These are phyloP conservation scores for Drosophila setifemur DNA, from an alignment of 1,140 invertebrate species.

Conservation along the genomic window DNA sequence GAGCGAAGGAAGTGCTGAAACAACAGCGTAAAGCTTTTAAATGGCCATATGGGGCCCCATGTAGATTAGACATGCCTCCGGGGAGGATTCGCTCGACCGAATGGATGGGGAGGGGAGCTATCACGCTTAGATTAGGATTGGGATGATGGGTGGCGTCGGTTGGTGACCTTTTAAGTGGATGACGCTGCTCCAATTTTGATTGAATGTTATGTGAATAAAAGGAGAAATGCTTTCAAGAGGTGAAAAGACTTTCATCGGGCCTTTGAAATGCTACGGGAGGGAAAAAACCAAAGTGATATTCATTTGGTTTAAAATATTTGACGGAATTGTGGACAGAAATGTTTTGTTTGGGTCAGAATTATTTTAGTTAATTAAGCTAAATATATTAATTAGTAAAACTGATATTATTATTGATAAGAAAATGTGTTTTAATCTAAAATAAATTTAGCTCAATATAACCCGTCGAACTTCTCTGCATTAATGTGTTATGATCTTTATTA, in stretches of 20 bases:
- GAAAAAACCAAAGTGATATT: no score
- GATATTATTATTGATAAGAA: no score
- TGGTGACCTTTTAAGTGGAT: slow-evolving; percentile 52
- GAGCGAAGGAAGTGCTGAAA: slow-evolving; percentile 58
- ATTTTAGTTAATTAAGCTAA: no score
- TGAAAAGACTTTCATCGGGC: not conserved
- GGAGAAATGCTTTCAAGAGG: not conserved
- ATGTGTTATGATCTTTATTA: no score
- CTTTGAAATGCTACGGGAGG: no score
- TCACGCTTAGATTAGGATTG: slow-evolving; percentile 7
- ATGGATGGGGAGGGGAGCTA: not conserved
- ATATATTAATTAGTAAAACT: no score
- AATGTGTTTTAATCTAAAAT: no score
- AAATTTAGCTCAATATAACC: no score
- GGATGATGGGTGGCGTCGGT: not conserved
- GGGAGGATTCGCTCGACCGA: slow-evolving; percentile 2
- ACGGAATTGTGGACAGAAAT: no score
- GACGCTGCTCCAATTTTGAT: slow-evolving; percentile 40
- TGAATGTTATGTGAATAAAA: slow-evolving; percentile 22
- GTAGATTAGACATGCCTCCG: slow-evolving; percentile 52
- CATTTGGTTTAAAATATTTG: no score
- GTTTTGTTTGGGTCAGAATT: no score
- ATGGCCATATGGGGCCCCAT: slow-evolving; percentile 47
- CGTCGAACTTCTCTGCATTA: no score
- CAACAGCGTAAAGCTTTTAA: slow-evolving; percentile 78